phyloP scores from a whole-genome alignment of 2,113 vertebrate genomes.

The Stegastes partitus region DNA sequence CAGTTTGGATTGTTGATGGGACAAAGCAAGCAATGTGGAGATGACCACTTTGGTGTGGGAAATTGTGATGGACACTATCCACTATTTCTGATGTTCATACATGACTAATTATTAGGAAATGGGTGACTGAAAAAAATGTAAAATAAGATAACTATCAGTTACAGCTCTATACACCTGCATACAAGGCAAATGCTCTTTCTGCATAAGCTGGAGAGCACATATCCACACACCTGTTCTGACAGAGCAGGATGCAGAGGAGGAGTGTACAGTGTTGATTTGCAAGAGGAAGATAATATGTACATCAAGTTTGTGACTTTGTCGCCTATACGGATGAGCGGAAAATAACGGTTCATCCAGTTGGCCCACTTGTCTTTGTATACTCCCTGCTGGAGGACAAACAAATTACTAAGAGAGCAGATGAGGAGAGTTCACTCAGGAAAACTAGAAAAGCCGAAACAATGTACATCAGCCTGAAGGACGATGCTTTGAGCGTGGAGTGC shows the following conservation, averaged over 20 bases:
- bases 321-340: conserved; percentile 13
- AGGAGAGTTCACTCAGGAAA: not conserved
- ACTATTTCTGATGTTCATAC: not conserved
- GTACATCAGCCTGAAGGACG: not conserved
- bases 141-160: not conserved
- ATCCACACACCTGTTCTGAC: conserved; percentile 5
- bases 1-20: not conserved
- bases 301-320: conserved; percentile 14
- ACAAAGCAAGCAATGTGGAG: not conserved
- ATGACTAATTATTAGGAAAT: not conserved
- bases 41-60: not conserved
- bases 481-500: not conserved
- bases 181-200: not conserved
- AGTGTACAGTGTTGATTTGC: not conserved
- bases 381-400: conserved; percentile 60
- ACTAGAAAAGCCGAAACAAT: not conserved
- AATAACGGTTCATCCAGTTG: conserved; percentile 27
- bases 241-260: conserved; percentile 8
- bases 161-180: not conserved
- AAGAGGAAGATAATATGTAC: not conserved
- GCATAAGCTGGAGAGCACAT: not conserved
- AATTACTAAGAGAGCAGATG: conserved; percentile 26
- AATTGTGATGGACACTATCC: not conserved
- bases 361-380: conserved; percentile 13
- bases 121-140: not conserved